phyloP scores from a whole-genome alignment of 2,797 vertebrate species.

The Muscicapa comitata region DNA sequence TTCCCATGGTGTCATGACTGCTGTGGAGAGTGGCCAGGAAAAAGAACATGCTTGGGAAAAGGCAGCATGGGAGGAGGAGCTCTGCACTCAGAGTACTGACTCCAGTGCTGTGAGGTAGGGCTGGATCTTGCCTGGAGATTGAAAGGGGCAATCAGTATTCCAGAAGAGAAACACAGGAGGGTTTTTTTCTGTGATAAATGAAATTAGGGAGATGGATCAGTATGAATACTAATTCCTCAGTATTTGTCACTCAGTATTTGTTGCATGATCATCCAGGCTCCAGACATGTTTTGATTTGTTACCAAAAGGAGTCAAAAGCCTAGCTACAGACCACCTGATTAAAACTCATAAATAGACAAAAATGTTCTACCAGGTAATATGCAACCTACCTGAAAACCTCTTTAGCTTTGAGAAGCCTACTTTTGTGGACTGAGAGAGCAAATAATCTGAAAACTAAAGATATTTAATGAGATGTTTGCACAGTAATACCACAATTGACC shows the following conservation, averaged over 20 bases:
- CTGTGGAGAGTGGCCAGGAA: background rate
- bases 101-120: background rate
- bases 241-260: background rate
- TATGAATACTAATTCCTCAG: background rate
- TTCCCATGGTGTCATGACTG: background rate
- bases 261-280: background rate
- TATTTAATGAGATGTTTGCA: background rate
- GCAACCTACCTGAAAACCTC: background rate
- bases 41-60: background rate
- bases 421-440: background rate
- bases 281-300: background rate
- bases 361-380: background rate
- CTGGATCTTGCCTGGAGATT: background rate
- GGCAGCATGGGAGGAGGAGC: background rate
- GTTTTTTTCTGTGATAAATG: background rate
- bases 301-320: background rate
- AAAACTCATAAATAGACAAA: background rate
- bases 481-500: background rate
- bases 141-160: background rate
- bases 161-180: background rate
- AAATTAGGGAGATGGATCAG: background rate
- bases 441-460: background rate
- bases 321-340: background rate
- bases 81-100: accelerated
- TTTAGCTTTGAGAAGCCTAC: background rate